These are phyloP conservation scores for Mechanitis messenoides DNA, from an alignment of 2,888 invertebrate genomes.

Conservation along the genomic window DNA sequence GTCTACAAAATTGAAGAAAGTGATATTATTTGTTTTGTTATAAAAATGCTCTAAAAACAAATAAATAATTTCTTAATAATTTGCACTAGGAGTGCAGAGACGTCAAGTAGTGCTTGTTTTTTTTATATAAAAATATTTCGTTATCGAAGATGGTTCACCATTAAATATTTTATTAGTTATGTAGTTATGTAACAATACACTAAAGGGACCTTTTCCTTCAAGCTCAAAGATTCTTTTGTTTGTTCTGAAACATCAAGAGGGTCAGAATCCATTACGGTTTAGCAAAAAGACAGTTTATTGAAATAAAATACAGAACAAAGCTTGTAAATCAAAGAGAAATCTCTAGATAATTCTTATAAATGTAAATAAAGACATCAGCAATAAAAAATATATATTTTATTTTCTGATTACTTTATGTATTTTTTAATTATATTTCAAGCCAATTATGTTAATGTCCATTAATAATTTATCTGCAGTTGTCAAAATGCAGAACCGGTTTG, in stretches of 20 bases:
- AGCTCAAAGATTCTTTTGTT: conserved; percentile 47
- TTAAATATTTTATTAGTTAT: conserved; percentile 13
- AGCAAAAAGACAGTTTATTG: conserved; percentile 38
- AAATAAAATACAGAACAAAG: conserved; percentile 26
- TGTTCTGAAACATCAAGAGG: conserved; percentile 52
- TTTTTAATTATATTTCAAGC: conserved; percentile 1
- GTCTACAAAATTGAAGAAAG: too few species aligned
- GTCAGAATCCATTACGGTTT: conserved; percentile 49
- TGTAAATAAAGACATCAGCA: neutral
- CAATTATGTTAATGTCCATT: conserved; percentile 4
- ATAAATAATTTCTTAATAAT: neutral
- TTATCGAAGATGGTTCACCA: neutral
- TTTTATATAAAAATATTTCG: neutral
- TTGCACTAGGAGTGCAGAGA: neutral
- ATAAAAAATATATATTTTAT: too few species aligned
- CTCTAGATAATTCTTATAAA: conserved; percentile 19
- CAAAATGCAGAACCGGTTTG: neutral
- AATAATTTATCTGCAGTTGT: conserved; percentile 1
- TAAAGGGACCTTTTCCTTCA: conserved; percentile 28
- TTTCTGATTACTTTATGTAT: neutral
- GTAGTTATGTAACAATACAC: conserved; percentile 20
- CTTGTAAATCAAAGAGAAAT: conserved; percentile 19
- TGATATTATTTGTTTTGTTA: too few species aligned
- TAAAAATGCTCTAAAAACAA: too few species aligned
- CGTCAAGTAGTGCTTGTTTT: neutral